phyloP scores from a whole-genome alignment of 1,140 invertebrate species.

The Frieseomelitta varia region DNA sequence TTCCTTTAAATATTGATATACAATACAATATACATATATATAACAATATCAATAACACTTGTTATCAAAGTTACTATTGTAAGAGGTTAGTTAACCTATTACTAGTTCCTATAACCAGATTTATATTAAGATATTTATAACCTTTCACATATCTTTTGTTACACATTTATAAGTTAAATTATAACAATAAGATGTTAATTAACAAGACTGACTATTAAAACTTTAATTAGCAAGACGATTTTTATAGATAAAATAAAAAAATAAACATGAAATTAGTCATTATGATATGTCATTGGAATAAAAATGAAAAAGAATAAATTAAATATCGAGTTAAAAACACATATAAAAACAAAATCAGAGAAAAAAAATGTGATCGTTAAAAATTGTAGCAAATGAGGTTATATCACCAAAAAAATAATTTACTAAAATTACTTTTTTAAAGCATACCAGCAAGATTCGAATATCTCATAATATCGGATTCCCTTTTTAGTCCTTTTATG shows the following conservation, averaged over 20 bases:
- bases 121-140: background rate
- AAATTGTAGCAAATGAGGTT: slow-evolving; percentile 28
- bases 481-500: slow-evolving; percentile 16
- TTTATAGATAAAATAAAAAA: background rate
- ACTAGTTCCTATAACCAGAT: too few relatives aligned
- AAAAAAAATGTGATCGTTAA: background rate
- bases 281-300: background rate
- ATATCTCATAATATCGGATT: accelerated
- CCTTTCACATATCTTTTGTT: background rate
- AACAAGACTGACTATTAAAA: background rate
- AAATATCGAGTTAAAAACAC: background rate
- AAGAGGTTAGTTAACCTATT: background rate
- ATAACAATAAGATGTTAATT: background rate
- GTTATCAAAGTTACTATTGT: background rate
- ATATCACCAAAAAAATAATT: background rate
- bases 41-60: background rate
- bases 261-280: background rate
- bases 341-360: background rate
- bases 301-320: slow-evolving; percentile 6
- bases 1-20: background rate
- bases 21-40: too few relatives aligned
- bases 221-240: background rate
- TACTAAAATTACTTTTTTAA: background rate
- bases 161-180: background rate
- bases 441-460: background rate